phyloP scores from a whole-genome alignment of 2,797 vertebrate genomes.

The Artibeus lituratus region DNA sequence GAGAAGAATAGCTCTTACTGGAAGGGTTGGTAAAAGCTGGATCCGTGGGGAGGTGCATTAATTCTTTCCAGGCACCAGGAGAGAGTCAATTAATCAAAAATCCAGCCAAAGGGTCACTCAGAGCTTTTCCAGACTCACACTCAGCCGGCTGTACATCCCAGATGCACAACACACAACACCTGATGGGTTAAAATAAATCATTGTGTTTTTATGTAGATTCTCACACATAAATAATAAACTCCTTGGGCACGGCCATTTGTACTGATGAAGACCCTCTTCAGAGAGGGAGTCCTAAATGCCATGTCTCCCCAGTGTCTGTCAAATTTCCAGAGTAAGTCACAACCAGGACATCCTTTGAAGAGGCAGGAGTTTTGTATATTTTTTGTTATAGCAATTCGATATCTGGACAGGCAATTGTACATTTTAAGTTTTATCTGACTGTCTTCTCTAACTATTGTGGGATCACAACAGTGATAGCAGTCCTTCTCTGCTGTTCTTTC shows the following conservation, averaged over 20 bases:
- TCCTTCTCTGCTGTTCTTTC: background rate
- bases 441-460: background rate
- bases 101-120: background rate
- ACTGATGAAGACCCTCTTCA: background rate
- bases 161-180: background rate
- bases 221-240: background rate
- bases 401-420: background rate
- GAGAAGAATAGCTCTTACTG: background rate
- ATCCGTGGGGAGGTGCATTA: background rate
- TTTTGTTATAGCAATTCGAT: background rate
- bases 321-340: background rate
- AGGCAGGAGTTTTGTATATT: background rate
- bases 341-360: background rate
- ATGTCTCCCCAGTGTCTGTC: background rate
- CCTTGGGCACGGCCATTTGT: background rate
- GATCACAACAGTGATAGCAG: background rate
- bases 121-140: background rate
- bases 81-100: background rate
- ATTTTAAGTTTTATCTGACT: background rate
- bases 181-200: background rate
- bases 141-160: background rate
- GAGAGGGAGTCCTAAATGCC: background rate
- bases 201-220: background rate
- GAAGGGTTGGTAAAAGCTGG: background rate
- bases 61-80: background rate